A percentile compares a stretch with the other conserved stretches of the same genome.
Conservation (phyloP, 2,888 invertebrate species). For the Nephrotoma guestfalica region DNA sequence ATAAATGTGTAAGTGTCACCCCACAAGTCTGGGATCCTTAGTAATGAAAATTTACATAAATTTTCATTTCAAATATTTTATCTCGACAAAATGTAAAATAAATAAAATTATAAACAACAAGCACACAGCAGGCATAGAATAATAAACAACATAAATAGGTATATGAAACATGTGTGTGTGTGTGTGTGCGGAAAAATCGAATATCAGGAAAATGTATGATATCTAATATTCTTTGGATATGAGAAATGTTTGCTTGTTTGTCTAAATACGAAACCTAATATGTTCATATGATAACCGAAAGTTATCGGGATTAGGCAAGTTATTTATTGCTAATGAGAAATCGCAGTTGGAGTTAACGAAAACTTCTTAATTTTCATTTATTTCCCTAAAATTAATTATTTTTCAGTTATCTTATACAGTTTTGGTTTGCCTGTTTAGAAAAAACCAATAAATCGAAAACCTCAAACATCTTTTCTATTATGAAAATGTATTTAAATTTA, state of each 20-base stretch:
- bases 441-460: background rate
- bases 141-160: background rate
- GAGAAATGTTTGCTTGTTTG: background rate
- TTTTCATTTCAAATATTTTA: background rate
- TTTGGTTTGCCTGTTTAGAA: background rate
- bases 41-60: background rate
- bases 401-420: background rate
- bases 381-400: background rate
- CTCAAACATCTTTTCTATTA: background rate
- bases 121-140: background rate
- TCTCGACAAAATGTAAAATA: background rate
- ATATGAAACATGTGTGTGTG: background rate
- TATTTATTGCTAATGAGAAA: no score
- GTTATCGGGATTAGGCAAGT: background rate
- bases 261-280: background rate
- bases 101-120: background rate
- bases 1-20: background rate
- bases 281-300: background rate
- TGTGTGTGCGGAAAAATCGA: background rate
- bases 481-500: background rate
- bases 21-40: background rate
- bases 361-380: no score
- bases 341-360: no score
- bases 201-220: background rate
- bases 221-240: background rate